Percentiles rank a stretch among this genome's conserved stretches.
phyloP scores from a whole-genome alignment of 2,888 invertebrate species.

The Aphrophora alni region DNA sequence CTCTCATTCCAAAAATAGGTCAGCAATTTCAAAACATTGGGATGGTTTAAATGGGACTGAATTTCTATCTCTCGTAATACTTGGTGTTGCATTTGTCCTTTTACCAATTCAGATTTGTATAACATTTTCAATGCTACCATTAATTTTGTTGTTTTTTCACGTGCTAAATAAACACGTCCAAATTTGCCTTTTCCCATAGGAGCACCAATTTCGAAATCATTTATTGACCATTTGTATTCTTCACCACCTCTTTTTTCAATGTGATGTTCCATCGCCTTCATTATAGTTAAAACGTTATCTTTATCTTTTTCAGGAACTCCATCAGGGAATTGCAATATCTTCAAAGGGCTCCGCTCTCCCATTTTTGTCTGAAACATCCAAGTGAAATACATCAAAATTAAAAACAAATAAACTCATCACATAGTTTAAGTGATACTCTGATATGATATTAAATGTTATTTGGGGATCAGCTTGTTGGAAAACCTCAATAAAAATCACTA shows the following conservation, averaged over 20 bases:
- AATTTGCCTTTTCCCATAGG: conserved; percentile 93
- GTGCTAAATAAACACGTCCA: conserved; percentile 87
- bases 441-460: no score
- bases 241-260: conserved; percentile 29
- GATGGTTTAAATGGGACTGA: conserved; percentile 83
- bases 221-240: conserved; percentile 64
- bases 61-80: conserved; percentile 92
- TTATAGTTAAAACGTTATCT: conserved; percentile 24
- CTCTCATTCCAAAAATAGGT: conserved; percentile 91
- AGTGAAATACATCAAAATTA: no score
- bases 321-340: conserved; percentile 11
- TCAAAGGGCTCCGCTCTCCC: no score
- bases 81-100: conserved; percentile 73
- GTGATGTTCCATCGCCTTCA: conserved; percentile 38
- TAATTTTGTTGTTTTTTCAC: conserved; percentile 80
- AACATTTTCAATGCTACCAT: conserved; percentile 74
- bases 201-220: conserved; percentile 85
- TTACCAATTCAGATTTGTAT: conserved; percentile 42
- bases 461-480: no score
- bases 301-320: conserved; percentile 25
- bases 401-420: no score
- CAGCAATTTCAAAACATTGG: conserved; percentile 81
- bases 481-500: no score
- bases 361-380: no score
- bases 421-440: no score